Evolutionary conservation across 2,888 invertebrate genomes (phyloP).

Genomic region (Ormyrus labotus): DNA sequence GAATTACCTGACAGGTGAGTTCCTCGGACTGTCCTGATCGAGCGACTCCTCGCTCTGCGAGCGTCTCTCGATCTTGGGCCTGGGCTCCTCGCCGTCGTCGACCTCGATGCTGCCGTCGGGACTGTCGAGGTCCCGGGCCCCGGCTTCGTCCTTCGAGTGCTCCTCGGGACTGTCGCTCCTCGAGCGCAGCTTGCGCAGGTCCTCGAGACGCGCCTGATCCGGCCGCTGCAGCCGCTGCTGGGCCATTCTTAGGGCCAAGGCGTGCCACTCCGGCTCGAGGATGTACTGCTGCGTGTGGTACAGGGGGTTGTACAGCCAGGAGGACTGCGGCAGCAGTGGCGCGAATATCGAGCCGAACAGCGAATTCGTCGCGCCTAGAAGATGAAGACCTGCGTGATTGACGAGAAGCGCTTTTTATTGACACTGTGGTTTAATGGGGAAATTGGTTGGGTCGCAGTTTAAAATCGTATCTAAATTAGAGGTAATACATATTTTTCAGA

Average conservation of each 20-base stretch:
- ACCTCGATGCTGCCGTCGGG: conserved; percentile 74
- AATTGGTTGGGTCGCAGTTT: no score
- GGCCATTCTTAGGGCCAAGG: conserved; percentile 71
- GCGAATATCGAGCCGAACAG: conserved; percentile 74
- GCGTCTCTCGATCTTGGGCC: conserved; percentile 44
- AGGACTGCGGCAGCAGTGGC: conserved; percentile 71
- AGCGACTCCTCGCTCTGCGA: conserved; percentile 70
- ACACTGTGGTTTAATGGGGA: no score
- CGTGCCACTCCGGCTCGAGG: conserved; percentile 73
- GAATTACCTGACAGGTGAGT: conserved; percentile 62
- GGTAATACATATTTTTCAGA: no score
- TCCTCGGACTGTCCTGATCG: conserved; percentile 69
- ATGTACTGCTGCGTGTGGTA: conserved; percentile 73
- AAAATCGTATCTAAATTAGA: no score
- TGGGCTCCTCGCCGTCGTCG: conserved; percentile 67
- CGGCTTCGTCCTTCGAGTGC: conserved; percentile 65
- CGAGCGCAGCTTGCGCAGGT: conserved; percentile 66
- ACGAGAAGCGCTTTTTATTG: background rate
- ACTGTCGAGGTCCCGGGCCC: conserved; percentile 65
- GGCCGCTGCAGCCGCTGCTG: conserved; percentile 73
- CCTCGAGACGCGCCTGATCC: conserved; percentile 69
- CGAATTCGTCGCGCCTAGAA: conserved; percentile 71
- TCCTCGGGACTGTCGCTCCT: conserved; percentile 69
- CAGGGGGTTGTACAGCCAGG: conserved; percentile 73
- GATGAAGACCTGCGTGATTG: conserved; percentile 68